phyloP scores from a whole-genome alignment of 2,888 invertebrate species.

The Atethmia centrago region DNA sequence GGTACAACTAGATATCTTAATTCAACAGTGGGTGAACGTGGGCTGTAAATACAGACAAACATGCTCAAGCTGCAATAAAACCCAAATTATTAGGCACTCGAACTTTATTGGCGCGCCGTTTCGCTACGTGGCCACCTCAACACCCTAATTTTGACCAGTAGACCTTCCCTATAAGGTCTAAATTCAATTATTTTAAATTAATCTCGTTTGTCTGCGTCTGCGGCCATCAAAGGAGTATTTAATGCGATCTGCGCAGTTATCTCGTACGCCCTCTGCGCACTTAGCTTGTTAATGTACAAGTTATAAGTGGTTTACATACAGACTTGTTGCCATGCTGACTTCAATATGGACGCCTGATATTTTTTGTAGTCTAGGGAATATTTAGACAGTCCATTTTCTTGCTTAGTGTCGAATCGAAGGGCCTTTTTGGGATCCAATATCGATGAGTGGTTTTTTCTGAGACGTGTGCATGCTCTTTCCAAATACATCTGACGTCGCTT shows the following conservation, averaged over 20 bases:
- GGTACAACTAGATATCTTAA: slow-evolving; percentile 20
- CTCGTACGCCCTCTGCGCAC: slow-evolving; percentile 59
- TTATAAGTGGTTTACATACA: slow-evolving; percentile 55
- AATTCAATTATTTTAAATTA: slow-evolving; percentile 57
- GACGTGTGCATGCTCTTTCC: slow-evolving; percentile 5
- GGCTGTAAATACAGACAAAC: slow-evolving; percentile 37
- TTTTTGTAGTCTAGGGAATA: slow-evolving; percentile 4
- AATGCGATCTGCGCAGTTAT: slow-evolving; percentile 61
- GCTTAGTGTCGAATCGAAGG: background rate
- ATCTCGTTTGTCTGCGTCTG: slow-evolving; percentile 49
- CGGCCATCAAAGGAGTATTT: slow-evolving; percentile 63
- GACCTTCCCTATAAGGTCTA: slow-evolving; percentile 58
- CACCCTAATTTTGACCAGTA: slow-evolving; percentile 51
- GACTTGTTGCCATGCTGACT: slow-evolving; percentile 43
- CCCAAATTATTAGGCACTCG: slow-evolving; percentile 41
- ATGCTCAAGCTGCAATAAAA: slow-evolving; percentile 38
- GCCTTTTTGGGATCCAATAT: background rate
- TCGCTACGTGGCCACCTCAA: slow-evolving; percentile 23
- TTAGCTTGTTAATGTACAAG: slow-evolving; percentile 52
- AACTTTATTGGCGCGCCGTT: slow-evolving; percentile 32
- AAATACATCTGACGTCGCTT: background rate
- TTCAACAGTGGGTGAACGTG: slow-evolving; percentile 41
- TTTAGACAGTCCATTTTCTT: background rate
- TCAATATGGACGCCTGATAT: slow-evolving; percentile 11
- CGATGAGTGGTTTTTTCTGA: background rate